These are phyloP conservation scores for Ophion obscuratus DNA, from an alignment of 2,888 invertebrate species.

Conservation along the genomic window DNA sequence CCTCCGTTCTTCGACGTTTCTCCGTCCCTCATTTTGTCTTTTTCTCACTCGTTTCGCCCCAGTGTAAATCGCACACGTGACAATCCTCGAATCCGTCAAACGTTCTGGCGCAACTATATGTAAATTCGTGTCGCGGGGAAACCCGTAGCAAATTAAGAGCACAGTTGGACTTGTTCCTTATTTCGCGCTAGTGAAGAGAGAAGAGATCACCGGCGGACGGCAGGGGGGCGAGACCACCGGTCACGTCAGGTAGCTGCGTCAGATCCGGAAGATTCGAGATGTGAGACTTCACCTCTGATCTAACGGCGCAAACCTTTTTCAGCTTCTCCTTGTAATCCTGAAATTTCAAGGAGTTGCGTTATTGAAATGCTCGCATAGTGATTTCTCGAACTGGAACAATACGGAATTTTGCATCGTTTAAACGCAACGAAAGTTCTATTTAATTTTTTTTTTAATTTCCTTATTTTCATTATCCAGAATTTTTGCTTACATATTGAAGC, in stretches of 20 bases:
- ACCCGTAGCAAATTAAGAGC: constrained; percentile 65
- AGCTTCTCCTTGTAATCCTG: constrained; percentile 97
- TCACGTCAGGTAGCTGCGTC: constrained; percentile 95
- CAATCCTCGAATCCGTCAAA: neutral
- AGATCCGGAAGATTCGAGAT: constrained; percentile 97
- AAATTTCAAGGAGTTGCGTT: neutral
- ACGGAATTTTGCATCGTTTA: neutral
- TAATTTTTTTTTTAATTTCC: too few species aligned
- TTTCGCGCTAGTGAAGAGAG: constrained; percentile 86
- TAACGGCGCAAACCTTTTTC: constrained; percentile 93
- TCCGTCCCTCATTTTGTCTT: neutral
- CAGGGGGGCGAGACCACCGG: constrained; percentile 95
- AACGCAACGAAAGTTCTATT: neutral
- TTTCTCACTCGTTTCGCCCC: constrained; percentile 16
- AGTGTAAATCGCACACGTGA: constrained; percentile 36
- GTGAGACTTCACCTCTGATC: constrained; percentile 96
- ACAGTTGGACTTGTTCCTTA: constrained; percentile 57
- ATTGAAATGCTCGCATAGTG: neutral
- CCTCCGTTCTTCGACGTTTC: constrained; percentile 25
- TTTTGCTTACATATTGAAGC: too few species aligned
- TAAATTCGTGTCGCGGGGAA: constrained; percentile 54
- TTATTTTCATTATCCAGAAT: too few species aligned
- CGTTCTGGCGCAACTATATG: constrained; percentile 48
- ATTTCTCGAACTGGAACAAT: neutral
- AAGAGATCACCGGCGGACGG: constrained; percentile 98